A percentile compares a stretch with the other conserved stretches of the same genome.
phyloP scores from a whole-genome alignment of 2,113 vertebrate genomes.

The Cyphomyrus discorhynchus region DNA sequence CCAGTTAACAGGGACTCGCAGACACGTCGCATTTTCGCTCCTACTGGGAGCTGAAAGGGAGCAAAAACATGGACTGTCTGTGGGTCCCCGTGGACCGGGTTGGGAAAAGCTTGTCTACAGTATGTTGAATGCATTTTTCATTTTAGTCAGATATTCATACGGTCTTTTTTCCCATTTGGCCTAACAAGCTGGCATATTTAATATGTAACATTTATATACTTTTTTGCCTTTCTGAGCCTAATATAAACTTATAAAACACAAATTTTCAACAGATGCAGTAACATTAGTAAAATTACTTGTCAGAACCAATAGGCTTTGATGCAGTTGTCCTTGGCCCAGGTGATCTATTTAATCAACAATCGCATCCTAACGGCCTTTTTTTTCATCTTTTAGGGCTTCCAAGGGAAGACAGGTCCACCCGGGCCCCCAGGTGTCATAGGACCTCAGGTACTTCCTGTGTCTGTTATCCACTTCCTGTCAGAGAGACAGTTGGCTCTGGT shows the following conservation, averaged over 20 bases:
- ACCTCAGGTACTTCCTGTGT: slow-evolving; percentile 68
- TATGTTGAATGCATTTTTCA: not conserved
- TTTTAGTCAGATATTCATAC: not conserved
- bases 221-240: not conserved
- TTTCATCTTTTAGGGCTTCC: slow-evolving; percentile 61
- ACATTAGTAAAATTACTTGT: not conserved
- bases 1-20: not conserved
- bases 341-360: not conserved
- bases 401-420: slow-evolving; percentile 73
- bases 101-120: not conserved
- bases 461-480: not conserved
- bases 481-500: not conserved
- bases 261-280: not conserved
- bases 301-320: not conserved
- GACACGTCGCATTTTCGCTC: not conserved
- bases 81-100: not conserved
- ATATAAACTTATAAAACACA: not conserved
- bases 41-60: not conserved
- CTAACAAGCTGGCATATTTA: not conserved
- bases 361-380: not conserved
- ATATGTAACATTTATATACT: not conserved
- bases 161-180: not conserved
- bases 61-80: not conserved
- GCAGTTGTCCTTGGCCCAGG: not conserved
- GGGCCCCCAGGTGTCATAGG: slow-evolving; percentile 82